Conservation (phyloP, 2,797 vertebrate genomes). For the Phalloptychus januarius region DNA sequence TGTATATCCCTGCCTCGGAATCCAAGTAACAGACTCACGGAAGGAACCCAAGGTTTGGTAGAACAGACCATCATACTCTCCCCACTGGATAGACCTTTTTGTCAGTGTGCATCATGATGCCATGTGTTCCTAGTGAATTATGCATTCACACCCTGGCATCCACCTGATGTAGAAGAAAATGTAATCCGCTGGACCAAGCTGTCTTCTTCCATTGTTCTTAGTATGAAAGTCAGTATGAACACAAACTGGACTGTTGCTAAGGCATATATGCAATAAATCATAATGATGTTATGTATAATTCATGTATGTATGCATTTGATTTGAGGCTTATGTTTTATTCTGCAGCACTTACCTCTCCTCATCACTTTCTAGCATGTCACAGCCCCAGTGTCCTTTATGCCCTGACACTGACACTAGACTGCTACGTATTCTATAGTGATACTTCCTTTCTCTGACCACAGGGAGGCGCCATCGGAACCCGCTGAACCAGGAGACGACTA, state of each 20-base stretch:
- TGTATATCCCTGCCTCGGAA: background rate
- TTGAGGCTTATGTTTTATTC: background rate
- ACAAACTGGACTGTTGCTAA: background rate
- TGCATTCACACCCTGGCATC: background rate
- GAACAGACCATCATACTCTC: background rate
- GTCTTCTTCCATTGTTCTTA: background rate
- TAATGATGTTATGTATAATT: background rate
- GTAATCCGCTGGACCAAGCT: background rate
- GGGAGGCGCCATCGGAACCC: conserved; percentile 60
- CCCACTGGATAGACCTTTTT: background rate
- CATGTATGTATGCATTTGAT: background rate
- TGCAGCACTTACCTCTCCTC: background rate
- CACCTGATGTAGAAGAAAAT: background rate
- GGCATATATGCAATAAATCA: background rate
- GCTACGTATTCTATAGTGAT: background rate
- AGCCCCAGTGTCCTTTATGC: background rate
- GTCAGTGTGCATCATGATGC: background rate
- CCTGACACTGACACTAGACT: background rate
- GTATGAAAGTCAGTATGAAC: background rate
- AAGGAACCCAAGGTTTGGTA: background rate
- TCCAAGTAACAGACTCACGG: background rate
- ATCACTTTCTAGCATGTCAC: background rate
- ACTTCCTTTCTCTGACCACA: conserved; percentile 59
- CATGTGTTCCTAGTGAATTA: background rate
- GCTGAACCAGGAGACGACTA: conserved; percentile 45